Base-by-base conservation (phyloP, 2,797 vertebrate species). In the Myotis pilosus region DNA sequence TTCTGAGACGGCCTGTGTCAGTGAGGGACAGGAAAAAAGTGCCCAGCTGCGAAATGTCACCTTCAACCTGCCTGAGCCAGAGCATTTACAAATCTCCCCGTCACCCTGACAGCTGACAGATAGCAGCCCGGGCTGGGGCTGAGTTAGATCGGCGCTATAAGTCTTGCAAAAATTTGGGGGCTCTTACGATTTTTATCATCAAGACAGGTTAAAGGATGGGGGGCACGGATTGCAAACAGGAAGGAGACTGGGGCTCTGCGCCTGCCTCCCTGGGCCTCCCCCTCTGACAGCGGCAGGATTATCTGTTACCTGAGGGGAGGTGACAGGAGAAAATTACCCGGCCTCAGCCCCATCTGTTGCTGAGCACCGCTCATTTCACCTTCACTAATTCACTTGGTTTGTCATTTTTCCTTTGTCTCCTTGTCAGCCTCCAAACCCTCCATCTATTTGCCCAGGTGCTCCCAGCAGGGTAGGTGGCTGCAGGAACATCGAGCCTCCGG, bases 31-130 rank as follows among this genome's bases (percentile, higher is more conserved):
- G 92, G 64, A 68, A 53, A 55, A 92, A 62, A 71, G 44, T 92
- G 92, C 84, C 71, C 85, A 64, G 53, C 90, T 98, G 97, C 97
- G 97, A 98, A 98, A 98, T 98, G 97, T 98, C 98, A 98, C 98
- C 98, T 98, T 98, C 97, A 96, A 68, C 97, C 97, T 95, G 97
- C 97, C 93, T 69, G 94, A 96, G 84, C 89, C 95, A 55, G 97
- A 97, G 97, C 97, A 79, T 97, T 98, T 97, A 97, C 98, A 98
- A 95, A 98, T 96, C 88, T 97, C 97, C 96, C 97, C 97, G 97
- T 97, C 97, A 91, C 95, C 44, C 9, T 97, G 98, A 97, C 17
- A 96, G 57, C 55, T 98, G 98, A 97, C 97, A 98, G 98, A 98
- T 98, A 98, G 97, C 97, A 97, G 28, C 93, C 72, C 97, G 95